Evolutionary conservation across 2,888 invertebrate genomes (phyloP).

Genomic region (Lordiphosa fenestrarum): DNA sequence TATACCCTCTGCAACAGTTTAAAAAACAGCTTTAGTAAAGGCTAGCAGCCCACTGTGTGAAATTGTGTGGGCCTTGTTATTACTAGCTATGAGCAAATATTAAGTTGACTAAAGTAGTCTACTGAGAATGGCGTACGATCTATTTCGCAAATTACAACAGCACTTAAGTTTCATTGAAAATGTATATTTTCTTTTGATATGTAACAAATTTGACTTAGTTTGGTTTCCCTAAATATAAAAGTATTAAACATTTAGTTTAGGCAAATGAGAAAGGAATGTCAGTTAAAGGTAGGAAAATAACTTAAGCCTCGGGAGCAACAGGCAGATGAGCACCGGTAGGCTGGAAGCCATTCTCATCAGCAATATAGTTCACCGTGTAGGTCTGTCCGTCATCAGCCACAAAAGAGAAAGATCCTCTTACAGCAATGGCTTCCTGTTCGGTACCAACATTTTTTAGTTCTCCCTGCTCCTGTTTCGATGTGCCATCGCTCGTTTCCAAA

Average conservation of each 20-base stretch:
- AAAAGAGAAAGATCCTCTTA: conserved; percentile 76
- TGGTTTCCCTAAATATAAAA: conserved; percentile 2
- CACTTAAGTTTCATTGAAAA: no score
- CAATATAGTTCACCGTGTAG: conserved; percentile 81
- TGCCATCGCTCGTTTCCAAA: conserved; percentile 62
- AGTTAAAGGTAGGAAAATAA: conserved; percentile 43
- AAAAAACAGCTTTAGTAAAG: no score
- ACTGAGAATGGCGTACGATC: no score
- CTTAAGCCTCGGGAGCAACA: conserved; percentile 60
- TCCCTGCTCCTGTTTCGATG: conserved; percentile 34
- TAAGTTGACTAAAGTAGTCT: no score
- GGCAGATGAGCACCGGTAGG: conserved; percentile 81
- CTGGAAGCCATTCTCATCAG: conserved; percentile 80
- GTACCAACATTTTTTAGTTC: conserved; percentile 61
- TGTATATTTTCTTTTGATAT: neutral
- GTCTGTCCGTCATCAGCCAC: conserved; percentile 82
- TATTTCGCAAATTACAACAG: no score
- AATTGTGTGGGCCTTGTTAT: no score
- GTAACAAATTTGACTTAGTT: conserved; percentile 27
- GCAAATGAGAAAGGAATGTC: conserved; percentile 8
- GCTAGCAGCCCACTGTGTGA: no score
- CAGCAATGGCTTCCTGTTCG: conserved; percentile 70
- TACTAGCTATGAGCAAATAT: no score
- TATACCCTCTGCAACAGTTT: no score
- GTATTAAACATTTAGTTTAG: neutral